These are phyloP conservation scores for Acanthosepion pharaonis DNA, from an alignment of 2,888 invertebrate species.

Conservation along the genomic window DNA sequence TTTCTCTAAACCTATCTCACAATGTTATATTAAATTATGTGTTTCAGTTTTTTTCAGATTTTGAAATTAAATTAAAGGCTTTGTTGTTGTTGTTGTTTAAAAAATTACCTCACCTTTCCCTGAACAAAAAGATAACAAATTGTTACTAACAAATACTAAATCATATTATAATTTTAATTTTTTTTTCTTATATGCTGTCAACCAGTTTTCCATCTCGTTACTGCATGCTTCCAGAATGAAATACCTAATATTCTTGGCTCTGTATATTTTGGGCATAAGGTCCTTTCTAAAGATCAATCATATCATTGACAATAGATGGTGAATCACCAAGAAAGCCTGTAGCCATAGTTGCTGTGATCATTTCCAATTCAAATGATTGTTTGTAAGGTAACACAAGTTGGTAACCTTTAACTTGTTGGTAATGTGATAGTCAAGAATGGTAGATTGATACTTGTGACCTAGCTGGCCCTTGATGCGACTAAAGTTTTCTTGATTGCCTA, in stretches of 20 bases:
- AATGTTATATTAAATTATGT: too few species aligned
- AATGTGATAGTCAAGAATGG: not conserved
- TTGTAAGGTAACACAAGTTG: not conserved
- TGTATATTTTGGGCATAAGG: not conserved
- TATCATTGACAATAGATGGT: not conserved
- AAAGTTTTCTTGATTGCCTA: not conserved
- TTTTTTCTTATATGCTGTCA: too few species aligned
- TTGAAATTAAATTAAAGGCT: too few species aligned
- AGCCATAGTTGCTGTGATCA: not conserved
- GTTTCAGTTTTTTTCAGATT: too few species aligned
- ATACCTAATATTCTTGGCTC: not conserved
- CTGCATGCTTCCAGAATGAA: not conserved
- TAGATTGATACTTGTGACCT: not conserved
- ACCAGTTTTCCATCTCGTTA: too few species aligned
- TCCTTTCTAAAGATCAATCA: not conserved
- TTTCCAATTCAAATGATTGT: slow-evolving; percentile 17
- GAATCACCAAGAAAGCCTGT: not conserved
- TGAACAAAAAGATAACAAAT: too few species aligned
- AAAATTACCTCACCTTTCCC: too few species aligned
- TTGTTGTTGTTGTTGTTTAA: too few species aligned
- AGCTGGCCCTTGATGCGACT: not conserved
- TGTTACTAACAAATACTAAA: not conserved
- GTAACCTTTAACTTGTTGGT: not conserved
- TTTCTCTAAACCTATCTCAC: too few species aligned
- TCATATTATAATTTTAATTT: not conserved